A percentile compares a stretch with the other conserved stretches of the same genome.
These are phyloP conservation scores for Corvus moneduloides DNA, from an alignment of 2,113 vertebrate species.

Conservation along the genomic window DNA sequence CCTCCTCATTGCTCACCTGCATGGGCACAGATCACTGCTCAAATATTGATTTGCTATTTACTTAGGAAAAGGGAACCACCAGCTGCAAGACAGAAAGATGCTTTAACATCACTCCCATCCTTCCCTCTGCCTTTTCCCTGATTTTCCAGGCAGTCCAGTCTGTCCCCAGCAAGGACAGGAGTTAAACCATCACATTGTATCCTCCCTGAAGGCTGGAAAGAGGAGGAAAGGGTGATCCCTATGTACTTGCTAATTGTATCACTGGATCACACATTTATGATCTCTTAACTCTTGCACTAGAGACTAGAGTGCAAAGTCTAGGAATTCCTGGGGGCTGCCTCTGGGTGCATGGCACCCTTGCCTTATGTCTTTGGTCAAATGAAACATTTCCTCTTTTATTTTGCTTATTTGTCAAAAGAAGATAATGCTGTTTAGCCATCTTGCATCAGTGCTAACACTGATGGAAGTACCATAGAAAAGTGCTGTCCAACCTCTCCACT, in stretches of 20 bases:
- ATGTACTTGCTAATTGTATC: background rate
- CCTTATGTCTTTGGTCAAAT: background rate
- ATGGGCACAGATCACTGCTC: background rate
- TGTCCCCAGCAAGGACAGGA: background rate
- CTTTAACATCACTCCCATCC: background rate
- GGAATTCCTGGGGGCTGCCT: background rate
- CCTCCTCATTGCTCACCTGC: background rate
- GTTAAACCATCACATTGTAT: background rate
- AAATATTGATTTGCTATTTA: background rate
- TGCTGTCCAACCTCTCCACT: background rate
- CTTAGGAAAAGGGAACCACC: background rate
- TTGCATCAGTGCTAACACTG: background rate
- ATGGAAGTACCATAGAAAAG: background rate
- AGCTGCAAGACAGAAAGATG: background rate
- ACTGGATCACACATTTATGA: background rate
- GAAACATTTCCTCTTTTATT: background rate
- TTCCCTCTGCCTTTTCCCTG: background rate
- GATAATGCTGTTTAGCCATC: background rate
- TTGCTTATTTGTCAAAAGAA: background rate
- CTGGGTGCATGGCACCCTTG: accelerated
- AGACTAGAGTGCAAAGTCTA: background rate
- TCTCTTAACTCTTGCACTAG: background rate
- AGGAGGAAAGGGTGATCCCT: background rate
- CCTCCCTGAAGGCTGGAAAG: background rate
- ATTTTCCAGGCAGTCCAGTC: background rate